These are phyloP conservation scores for Rhynchophorus ferrugineus DNA, from an alignment of 1,140 invertebrate genomes.

Conservation along the genomic window DNA sequence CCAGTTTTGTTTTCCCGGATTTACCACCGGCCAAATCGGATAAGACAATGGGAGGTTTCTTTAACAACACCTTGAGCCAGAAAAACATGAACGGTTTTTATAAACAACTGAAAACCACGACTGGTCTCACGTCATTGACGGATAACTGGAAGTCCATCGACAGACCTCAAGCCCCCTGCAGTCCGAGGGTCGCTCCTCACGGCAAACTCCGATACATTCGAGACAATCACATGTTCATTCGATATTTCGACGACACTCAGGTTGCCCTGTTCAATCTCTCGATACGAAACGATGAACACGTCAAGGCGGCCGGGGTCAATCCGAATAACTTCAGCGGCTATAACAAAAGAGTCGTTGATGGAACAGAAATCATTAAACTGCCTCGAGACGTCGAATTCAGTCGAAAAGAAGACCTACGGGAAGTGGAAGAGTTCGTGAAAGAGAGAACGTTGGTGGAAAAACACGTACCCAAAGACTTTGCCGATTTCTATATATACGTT, in stretches of 20 bases:
- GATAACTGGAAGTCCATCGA: slow-evolving; percentile 13
- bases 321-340: slow-evolving; percentile 5
- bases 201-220: slow-evolving; percentile 26
- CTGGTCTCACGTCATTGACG: neutral
- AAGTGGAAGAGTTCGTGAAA: slow-evolving; percentile 24
- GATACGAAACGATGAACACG: slow-evolving; percentile 7
- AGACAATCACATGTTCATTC: slow-evolving; percentile 21
- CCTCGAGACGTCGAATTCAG: slow-evolving; percentile 21
- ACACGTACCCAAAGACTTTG: slow-evolving; percentile 26
- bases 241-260: slow-evolving; percentile 29
- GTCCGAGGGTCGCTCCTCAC: slow-evolving; percentile 13
- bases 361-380: slow-evolving; percentile 21
- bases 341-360: neutral
- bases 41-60: neutral
- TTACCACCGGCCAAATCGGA: neutral
- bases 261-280: slow-evolving; percentile 23
- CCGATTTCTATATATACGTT: slow-evolving; percentile 26
- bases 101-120: neutral
- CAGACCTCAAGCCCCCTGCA: slow-evolving; percentile 6
- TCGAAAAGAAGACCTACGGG: slow-evolving; percentile 17
- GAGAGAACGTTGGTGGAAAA: slow-evolving; percentile 23
- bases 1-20: slow-evolving; percentile 1
- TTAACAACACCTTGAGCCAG: slow-evolving; percentile 2
- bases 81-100: slow-evolving; percentile 1
- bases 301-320: slow-evolving; percentile 9